phyloP scores from a whole-genome alignment of 1,140 invertebrate species.

The Sycobia sp. region DNA sequence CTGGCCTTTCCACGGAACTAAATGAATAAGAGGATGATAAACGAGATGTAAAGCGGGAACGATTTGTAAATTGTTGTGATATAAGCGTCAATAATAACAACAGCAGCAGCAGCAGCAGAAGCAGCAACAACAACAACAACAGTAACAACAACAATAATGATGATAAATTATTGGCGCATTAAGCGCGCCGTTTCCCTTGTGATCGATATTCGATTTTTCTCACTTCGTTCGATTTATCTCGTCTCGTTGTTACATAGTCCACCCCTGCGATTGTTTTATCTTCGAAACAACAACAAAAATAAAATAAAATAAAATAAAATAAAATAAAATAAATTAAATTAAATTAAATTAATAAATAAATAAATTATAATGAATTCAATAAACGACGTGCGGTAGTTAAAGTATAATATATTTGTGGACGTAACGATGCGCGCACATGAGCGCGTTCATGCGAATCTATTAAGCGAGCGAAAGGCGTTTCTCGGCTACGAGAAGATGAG shows the following conservation, averaged over 20 bases:
- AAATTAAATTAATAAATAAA: no score
- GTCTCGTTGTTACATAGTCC: neutral
- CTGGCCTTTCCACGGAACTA: constrained; percentile 9
- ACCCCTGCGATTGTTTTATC: neutral
- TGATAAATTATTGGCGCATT: constrained; percentile 1
- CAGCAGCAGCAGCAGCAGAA: no score
- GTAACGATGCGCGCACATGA: neutral
- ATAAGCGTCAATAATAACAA: no score
- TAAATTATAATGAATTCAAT: no score
- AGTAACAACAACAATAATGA: constrained; percentile 5
- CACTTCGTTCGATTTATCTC: constrained; percentile 14
- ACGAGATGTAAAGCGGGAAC: no score
- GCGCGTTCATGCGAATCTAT: neutral
- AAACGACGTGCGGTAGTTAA: constrained; percentile 8
- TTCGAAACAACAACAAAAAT: neutral
- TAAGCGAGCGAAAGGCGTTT: neutral
- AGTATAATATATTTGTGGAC: neutral
- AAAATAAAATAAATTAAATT: no score
- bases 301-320: neutral
- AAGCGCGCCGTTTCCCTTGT: neutral
- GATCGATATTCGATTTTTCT: neutral
- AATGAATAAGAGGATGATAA: no score
- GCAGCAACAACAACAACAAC: no score
- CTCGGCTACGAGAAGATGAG: constrained; percentile 20
- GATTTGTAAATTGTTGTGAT: no score